Evolutionary conservation across 2,797 vertebrate genomes (phyloP).

Genomic region (Pitangus sulphuratus): DNA sequence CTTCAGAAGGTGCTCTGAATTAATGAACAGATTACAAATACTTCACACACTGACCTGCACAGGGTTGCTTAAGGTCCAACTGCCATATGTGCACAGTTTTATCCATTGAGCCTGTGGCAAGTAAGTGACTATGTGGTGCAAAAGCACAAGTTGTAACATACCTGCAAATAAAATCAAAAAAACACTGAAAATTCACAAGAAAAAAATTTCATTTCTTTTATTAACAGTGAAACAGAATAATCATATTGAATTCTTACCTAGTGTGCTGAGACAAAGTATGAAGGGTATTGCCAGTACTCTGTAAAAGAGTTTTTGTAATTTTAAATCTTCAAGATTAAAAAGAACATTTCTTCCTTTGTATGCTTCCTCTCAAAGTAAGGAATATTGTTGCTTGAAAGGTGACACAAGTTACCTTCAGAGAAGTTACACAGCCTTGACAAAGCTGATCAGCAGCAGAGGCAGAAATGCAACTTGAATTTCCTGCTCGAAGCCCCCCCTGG

Average conservation of each 20-base stretch:
- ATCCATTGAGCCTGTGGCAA: constrained; percentile 92
- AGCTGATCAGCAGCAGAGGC: neutral
- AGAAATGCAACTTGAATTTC: neutral
- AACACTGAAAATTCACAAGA: neutral
- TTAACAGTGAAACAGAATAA: neutral
- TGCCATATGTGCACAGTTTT: constrained; percentile 88
- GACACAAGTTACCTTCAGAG: neutral
- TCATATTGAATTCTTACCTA: constrained; percentile 76
- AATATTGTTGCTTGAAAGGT: neutral
- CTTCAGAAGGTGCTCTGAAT: neutral
- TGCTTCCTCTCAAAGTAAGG: neutral
- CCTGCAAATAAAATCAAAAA: constrained; percentile 69
- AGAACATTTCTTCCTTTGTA: neutral
- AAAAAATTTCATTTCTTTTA: neutral
- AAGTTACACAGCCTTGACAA: neutral
- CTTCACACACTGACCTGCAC: constrained; percentile 64
- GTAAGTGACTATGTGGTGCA: constrained; percentile 80
- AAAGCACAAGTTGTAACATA: constrained; percentile 89
- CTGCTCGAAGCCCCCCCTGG: rapidly evolving
- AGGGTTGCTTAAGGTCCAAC: constrained; percentile 70
- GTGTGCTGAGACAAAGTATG: constrained; percentile 85
- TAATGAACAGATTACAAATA: neutral
- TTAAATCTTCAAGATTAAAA: neutral
- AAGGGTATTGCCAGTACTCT: constrained; percentile 82
- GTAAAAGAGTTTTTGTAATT: constrained; percentile 38